Base-by-base conservation (phyloP, 2,113 vertebrate genomes). In the Alouatta palliata region DNA sequence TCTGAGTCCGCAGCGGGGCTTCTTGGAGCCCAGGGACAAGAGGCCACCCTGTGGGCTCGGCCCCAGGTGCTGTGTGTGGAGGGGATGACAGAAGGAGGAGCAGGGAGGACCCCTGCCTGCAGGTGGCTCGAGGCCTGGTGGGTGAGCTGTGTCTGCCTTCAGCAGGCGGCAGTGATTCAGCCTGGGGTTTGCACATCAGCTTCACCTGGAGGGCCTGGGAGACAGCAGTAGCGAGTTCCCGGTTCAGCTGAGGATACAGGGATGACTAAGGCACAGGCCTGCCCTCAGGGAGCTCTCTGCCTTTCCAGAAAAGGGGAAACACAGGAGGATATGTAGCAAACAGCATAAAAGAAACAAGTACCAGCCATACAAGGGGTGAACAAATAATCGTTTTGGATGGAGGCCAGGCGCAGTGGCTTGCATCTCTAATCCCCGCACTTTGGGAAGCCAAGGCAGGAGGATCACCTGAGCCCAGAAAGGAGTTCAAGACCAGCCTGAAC, bases 131-230 rank as follows among this genome's bases (percentile, higher is more conserved):
- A 58, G 75, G 56, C 54, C 92, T 68, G 7, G 25, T 20, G 32
- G 75, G 75, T 30, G 43, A 17, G 75, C 27, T 1, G 1, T 4
- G 73, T 30, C 73, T 27, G 25, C 73, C 73, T 27, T 75, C 40
- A 45, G 25, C 40, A 30, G 25, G 73, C 30, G 12, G 25, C 27
- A 17, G 73, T 12, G 27, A 27, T 16, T 43, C 21, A 43, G 37
- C 37, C 37, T 43, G 56, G 12, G 85, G 19, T 13, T 32, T 5
- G 0, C 9, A n/a, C 8, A 1, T 23, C n/a, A 2, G 0, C 58
- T 6, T 23, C 8, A 2, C 37, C 58, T 8, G 13, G 13, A 35
- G 35, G 64, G 12, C 47, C 81, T 32, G 8, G 2, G 58, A 40
- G 52, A n/a, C 25, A 14, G 25, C 6, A 14, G 70, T 23, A 19